A percentile compares a stretch with the other conserved stretches of the same genome.
Conservation (phyloP, 2,888 invertebrate genomes). For the Mesorhabditis sp. region DNA sequence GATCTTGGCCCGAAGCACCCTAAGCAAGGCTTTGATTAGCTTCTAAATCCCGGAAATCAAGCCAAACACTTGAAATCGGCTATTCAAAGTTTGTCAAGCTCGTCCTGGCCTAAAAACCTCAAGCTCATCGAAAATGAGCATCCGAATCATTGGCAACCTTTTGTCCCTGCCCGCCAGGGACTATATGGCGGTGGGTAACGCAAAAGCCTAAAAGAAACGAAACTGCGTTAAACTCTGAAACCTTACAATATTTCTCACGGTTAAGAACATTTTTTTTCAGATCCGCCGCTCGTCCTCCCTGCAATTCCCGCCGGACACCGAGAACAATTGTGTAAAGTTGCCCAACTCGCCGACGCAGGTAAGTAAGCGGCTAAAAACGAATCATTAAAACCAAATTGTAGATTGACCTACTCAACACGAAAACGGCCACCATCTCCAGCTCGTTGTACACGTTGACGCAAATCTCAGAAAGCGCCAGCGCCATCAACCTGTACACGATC, state of each 20-base stretch:
- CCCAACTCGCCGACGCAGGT: background rate
- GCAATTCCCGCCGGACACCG: slow-evolving; percentile 13
- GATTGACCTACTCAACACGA: background rate
- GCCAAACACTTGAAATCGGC: no score
- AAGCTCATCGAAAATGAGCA: no score
- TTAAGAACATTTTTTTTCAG: no score
- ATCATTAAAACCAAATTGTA: background rate
- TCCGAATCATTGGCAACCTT: background rate
- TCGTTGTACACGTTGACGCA: slow-evolving; percentile 5
- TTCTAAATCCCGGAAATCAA: no score
- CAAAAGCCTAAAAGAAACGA: no score
- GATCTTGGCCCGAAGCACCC: no score
- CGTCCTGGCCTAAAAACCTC: no score
- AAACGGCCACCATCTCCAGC: background rate
- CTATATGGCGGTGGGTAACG: slow-evolving; percentile 4
- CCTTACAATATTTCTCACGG: no score
- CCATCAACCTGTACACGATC: slow-evolving; percentile 2
- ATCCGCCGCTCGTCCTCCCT: slow-evolving; percentile 27
- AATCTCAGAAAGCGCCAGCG: slow-evolving; percentile 2
- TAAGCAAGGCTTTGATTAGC: no score
- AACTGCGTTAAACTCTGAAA: no score
- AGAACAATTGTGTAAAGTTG: background rate
- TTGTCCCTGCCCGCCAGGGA: background rate
- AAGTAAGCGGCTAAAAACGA: background rate
- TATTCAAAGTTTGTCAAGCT: no score